A percentile compares a stretch with the other conserved stretches of the same genome.
These are phyloP conservation scores for Saccostrea echinata DNA, from an alignment of 1,140 invertebrate species.

Conservation along the genomic window DNA sequence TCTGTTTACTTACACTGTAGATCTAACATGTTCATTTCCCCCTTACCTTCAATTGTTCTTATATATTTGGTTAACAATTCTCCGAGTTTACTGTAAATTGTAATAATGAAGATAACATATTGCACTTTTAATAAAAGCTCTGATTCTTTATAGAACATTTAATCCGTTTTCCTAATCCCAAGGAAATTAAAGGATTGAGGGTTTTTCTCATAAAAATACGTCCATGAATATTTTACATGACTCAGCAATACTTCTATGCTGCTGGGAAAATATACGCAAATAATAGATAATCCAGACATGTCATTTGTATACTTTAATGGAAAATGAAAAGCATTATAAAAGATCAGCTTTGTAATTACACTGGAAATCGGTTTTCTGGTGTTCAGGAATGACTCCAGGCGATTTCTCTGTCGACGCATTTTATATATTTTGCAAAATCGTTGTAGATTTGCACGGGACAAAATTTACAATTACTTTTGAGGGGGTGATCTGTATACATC, in stretches of 20 bases:
- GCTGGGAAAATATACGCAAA: slow-evolving; percentile 1
- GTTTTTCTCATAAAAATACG: background rate
- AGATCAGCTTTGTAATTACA: background rate
- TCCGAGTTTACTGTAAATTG: too few relatives aligned
- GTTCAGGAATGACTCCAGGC: background rate
- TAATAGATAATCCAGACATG: background rate
- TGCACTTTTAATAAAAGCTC: too few relatives aligned
- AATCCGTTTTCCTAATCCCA: too few relatives aligned
- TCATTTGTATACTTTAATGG: slow-evolving; percentile 21
- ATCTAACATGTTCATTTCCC: too few relatives aligned
- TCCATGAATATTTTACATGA: background rate
- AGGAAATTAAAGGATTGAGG: too few relatives aligned
- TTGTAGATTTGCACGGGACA: background rate
- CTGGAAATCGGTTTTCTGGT: slow-evolving; percentile 6
- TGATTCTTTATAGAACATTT: too few relatives aligned
- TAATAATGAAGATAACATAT: too few relatives aligned
- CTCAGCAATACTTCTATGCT: background rate
- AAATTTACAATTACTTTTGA: background rate
- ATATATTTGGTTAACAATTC: too few relatives aligned
- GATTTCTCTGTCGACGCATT: background rate
- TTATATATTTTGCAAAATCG: background rate
- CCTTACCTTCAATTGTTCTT: too few relatives aligned
- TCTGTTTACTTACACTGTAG: too few relatives aligned
- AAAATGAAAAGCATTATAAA: slow-evolving; percentile 5
- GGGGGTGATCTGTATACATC: background rate